Conservation (phyloP, 2,797 vertebrate genomes). For the Leptatherina wallacei region DNA sequence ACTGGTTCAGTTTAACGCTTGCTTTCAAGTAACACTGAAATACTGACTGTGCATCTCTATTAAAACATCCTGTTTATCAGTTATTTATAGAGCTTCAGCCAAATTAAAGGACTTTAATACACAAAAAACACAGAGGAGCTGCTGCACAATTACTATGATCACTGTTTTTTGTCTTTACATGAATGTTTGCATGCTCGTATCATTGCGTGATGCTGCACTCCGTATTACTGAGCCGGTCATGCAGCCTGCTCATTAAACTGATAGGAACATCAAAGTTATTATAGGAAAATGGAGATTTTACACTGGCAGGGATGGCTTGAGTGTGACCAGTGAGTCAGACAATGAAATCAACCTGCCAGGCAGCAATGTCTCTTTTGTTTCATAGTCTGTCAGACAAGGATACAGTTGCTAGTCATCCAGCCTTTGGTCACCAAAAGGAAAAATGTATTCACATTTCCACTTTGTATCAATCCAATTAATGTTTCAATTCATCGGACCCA, state of each 20-base stretch:
- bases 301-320: conserved; percentile 14
- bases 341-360: conserved; percentile 31
- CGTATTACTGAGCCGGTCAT: not conserved
- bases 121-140: not conserved
- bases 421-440: conserved; percentile 16
- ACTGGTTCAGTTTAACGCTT: not conserved
- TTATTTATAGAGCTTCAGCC: not conserved
- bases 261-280: conserved; percentile 17
- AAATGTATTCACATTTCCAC: conserved; percentile 9
- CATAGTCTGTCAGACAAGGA: conserved; percentile 35
- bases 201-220: not conserved
- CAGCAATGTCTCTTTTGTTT: conserved; percentile 39
- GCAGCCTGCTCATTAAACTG: conserved; percentile 7
- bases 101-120: not conserved
- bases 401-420: conserved; percentile 14
- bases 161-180: not conserved
- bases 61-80: not conserved
- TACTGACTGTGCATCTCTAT: not conserved
- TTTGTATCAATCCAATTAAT: conserved; percentile 22
- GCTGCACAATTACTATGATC: not conserved
- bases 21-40: not conserved
- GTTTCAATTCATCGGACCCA: conserved; percentile 4
- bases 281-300: conserved; percentile 9
- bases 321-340: conserved; percentile 30
- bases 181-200: not conserved